Evolutionary conservation across 2,797 vertebrate species (phyloP), one percentile per base, ranked within the genome.

Genomic region (Acestrorhynchus altus): DNA sequence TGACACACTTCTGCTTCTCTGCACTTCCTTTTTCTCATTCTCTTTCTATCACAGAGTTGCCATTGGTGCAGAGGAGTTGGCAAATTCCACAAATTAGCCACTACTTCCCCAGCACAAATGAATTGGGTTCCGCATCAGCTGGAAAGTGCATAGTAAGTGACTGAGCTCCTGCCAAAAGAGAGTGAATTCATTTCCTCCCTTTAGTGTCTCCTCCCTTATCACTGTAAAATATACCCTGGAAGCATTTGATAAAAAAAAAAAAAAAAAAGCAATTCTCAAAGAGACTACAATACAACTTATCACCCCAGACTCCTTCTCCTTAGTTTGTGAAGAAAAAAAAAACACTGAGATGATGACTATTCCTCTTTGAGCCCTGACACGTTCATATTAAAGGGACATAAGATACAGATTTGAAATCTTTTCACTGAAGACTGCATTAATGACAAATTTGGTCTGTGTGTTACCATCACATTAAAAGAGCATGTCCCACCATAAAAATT

Each of bases 221-320:
- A 78, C 76, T 59, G 72, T 78, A 76, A 78, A 83, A 82, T 74
- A 82, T 76, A 78, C 77, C 47, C 67, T 52, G 28, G 59, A 79
- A 74, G 64, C 60, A 68, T 61, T 65, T 28, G 73, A 77, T 71
- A 66, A 74, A 77, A 35, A 26, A 81, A 74, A 79, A 77, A 66
- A 66, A 74, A 77, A 35, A 26, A 81, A 74, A 79, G 64, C 56
- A 79, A 81, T 77, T 77, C 70, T 78, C 35, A 11, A 60, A 61
- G 77, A 61, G 60, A 52, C 5, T 49, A 52, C 70, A 64, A 77
- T 40, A 77, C 51, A 56, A 74, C 74, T 69, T 51, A 81, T 81
- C 31, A 35, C 24, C 54, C n/a, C 20, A 44, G 22, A 74, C 63
- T 56, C 71, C 64, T 47, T 60, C 46, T 65, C 24, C 63, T 83